Base-by-base conservation (phyloP, 2,797 vertebrate genomes). In the Neosilurus mollespiculum region DNA sequence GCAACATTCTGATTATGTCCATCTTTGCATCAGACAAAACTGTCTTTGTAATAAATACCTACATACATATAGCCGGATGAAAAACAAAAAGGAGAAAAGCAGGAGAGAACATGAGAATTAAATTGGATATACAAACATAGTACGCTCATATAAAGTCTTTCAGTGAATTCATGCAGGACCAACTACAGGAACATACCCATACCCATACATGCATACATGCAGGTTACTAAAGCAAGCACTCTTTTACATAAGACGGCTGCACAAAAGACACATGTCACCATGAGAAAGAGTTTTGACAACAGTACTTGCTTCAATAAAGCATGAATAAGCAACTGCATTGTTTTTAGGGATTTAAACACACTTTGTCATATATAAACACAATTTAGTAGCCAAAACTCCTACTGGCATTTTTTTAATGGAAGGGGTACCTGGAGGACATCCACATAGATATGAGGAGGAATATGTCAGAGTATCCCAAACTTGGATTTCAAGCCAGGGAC, bases 1-100 rank as follows among this genome's bases (percentile, higher is more conserved):
- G 94, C 56, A 99, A 91, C 56, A 99, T 92, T 69, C 76, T 53
- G 22, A 0, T 59, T 80, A 90, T 2, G 2, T 84, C 4, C 11
- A 92, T 72, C 1, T 0, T 14, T 1, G 9, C 10, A 9, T 84
- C 76, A 0, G 90, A 92, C 85, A 98, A 86, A 62, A 95, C 93
- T 0, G 92, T 95, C 90, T 96, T 91, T 6, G 90, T 88, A 65
- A 97, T 98, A 91, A 98, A 97, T 87, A 97, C 92, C 98, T 99
- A 86, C 3, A 12, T 56, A 77, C 26, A 80, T 34, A 49, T 26
- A 76, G 51, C 69, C 58, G 20, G 34, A 80, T 18, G 65, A 34
- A 49, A 53, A 72, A 2, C 2, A 20, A 58, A 54, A 37, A 62
- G 14, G 30, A 20, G 56, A 14, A 58, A 70, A 79, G 20, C 5